These are phyloP conservation scores for Gasterosteus aculeatus DNA, from an alignment of 2,113 vertebrate genomes.

Conservation along the genomic window DNA sequence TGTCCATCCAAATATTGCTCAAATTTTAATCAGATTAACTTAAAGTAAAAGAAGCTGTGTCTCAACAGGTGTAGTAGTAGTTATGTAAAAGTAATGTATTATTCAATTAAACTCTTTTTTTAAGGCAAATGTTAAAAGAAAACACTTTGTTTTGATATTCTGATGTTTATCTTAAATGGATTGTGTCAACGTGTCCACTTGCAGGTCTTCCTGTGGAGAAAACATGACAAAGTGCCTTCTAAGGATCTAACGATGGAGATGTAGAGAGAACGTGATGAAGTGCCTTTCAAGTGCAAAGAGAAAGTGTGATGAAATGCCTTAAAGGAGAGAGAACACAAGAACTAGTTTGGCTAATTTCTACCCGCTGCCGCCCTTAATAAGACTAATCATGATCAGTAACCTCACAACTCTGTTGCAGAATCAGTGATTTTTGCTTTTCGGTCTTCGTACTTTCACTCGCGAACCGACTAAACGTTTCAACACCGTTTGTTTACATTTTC, in stretches of 20 bases:
- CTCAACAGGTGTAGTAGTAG: conserved; percentile 1
- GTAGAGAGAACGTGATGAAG: no score
- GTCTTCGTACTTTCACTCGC: conserved; percentile 1
- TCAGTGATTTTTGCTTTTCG: not conserved
- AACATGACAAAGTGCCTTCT: not conserved
- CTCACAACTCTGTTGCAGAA: not conserved
- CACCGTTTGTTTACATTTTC: conserved; percentile 35
- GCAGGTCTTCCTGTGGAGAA: not conserved
- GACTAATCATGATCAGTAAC: not conserved
- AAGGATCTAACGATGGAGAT: no score
- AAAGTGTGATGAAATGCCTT: not conserved
- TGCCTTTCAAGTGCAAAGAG: no score
- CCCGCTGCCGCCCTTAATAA: not conserved
- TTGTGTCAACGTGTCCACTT: not conserved
- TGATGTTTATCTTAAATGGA: not conserved
- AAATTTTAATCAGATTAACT: conserved; percentile 15
- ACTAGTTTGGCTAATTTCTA: not conserved
- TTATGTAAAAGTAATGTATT: not conserved
- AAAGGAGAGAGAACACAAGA: not conserved
- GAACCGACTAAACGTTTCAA: conserved; percentile 32
- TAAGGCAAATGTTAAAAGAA: not conserved
- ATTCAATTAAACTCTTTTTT: not conserved
- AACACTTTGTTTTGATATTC: not conserved
- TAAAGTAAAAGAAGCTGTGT: not conserved
- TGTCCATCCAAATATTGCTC: conserved; percentile 29